These are phyloP conservation scores for Cantharis flavilabris DNA, from an alignment of 2,888 invertebrate genomes.

Conservation along the genomic window DNA sequence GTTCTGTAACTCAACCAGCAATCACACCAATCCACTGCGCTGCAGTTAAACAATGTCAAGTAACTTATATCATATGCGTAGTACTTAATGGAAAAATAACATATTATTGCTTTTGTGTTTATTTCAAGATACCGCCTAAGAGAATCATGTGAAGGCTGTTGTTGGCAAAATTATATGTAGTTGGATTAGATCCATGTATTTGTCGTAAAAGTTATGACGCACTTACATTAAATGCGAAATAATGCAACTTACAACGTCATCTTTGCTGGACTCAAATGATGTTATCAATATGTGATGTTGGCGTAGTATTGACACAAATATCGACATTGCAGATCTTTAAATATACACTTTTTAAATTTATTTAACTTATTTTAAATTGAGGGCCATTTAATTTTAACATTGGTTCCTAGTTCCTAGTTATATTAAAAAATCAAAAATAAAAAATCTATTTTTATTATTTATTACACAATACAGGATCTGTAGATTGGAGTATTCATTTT, in stretches of 20 bases:
- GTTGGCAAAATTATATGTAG: conserved; percentile 5
- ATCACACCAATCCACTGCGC: too few species aligned
- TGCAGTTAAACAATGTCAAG: too few species aligned
- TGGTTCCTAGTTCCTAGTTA: background rate
- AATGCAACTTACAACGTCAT: background rate
- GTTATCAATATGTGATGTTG: background rate
- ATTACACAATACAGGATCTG: background rate
- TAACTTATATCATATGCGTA: background rate
- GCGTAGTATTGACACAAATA: background rate
- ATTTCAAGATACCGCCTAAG: background rate
- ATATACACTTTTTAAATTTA: background rate
- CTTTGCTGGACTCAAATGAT: background rate
- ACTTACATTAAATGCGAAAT: conserved; percentile 1
- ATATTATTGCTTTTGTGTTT: background rate
- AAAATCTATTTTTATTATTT: background rate
- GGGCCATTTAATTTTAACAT: background rate
- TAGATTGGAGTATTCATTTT: background rate
- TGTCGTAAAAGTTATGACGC: conserved; percentile 6
- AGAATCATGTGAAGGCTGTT: conserved; percentile 11
- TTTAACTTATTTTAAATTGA: background rate
- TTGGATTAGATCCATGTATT: conserved; percentile 12
- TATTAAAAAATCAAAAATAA: background rate
- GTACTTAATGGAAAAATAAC: background rate
- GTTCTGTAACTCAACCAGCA: too few species aligned
- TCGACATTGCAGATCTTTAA: background rate